Evolutionary conservation across 2,888 invertebrate species (phyloP), one percentile per base, ranked within the genome.

Genomic region (Biston stratarius): DNA sequence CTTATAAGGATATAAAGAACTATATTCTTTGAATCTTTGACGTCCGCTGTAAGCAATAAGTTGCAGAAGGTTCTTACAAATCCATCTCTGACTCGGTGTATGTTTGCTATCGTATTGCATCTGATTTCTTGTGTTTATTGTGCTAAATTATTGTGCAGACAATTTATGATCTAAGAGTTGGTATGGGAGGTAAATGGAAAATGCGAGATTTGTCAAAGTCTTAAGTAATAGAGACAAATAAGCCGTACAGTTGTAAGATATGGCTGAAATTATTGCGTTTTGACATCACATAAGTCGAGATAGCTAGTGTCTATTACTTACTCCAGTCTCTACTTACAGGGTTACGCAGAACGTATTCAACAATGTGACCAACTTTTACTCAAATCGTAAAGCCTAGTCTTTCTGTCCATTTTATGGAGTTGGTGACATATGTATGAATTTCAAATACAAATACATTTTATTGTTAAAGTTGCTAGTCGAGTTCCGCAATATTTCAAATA

Each of bases 71-170:
- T 51, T 51, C 34, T 34, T 15, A 12, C 51, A 6, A n/a, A 36
- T 36, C 12, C 36, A 34, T 36, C n/a, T 12, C 2, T 12, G 6
- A 0, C 51, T n/a, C 8, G 12, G 10, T 11, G 10, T 24, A 0
- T 33, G 33, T 49, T 61, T 52, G 51, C 45, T 57, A 42, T 57
- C 44, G 40, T 10, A 6, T 47, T 38, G 34, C 15, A 45, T 57
- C 61, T 57, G 51, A 53, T 52, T 48, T 8, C 47, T 48, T 36
- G 57, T 40, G 58, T 57, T 44, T 61, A 57, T 61, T 57, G 55
- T 60, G 55, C 34, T 36, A 10, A n/a, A 7, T 15, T 56, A 44
- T 45, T 45, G 9, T 10, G 10, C 40, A 40, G 40, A 40, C 40
- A n/a, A 40, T 40, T 40, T 40, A 9, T 45, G 47, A 44, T 24